These are phyloP conservation scores for Drosophila pruinosa DNA, from an alignment of 1,140 invertebrate species.

Conservation along the genomic window DNA sequence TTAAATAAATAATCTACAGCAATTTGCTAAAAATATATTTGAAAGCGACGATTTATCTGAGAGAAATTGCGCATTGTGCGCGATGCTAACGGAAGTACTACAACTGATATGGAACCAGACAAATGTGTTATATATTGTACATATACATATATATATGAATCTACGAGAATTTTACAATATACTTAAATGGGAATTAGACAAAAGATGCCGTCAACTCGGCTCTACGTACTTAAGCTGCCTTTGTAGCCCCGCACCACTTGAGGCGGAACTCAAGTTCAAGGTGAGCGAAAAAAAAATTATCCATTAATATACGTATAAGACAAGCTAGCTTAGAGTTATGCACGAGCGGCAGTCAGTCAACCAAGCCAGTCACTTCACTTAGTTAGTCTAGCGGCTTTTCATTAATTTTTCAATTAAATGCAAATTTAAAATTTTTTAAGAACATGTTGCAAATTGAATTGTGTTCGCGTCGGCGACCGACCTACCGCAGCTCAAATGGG, in stretches of 20 bases:
- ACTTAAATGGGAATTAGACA: conserved; percentile 6
- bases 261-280: conserved; percentile 67
- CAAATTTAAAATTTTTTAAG: conserved; percentile 60
- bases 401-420: conserved; percentile 70
- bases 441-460: conserved; percentile 68
- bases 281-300: conserved; percentile 28
- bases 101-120: conserved; percentile 18
- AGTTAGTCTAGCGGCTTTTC: conserved; percentile 21
- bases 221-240: background rate
- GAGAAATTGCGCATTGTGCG: conserved; percentile 65
- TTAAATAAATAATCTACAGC: conserved; percentile 34
- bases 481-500: conserved; percentile 62
- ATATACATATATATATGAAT: background rate
- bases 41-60: conserved; percentile 50
- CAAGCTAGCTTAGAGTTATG: conserved; percentile 6
- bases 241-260: conserved; percentile 8
- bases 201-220: conserved; percentile 12
- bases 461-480: conserved; percentile 62
- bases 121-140: conserved; percentile 10
- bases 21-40: conserved; percentile 37
- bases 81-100: conserved; percentile 46
- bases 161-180: background rate
- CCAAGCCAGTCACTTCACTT: conserved; percentile 5
- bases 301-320: conserved; percentile 26
- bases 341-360: background rate